Percentiles rank a stretch among this genome's conserved stretches.
These are phyloP conservation scores for Pammene aurita DNA, from an alignment of 2,888 invertebrate genomes.

Conservation along the genomic window DNA sequence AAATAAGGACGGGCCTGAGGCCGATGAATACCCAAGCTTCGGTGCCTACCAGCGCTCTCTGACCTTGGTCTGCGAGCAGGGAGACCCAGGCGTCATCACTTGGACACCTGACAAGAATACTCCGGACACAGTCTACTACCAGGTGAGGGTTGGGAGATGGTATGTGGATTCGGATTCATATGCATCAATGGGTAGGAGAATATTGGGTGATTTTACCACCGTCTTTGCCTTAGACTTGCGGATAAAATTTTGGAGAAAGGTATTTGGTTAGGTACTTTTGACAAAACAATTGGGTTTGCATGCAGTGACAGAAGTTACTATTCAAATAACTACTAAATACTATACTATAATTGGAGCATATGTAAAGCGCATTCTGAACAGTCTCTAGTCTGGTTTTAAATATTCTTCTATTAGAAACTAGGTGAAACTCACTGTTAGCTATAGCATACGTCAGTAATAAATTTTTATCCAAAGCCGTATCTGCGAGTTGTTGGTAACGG, in stretches of 20 bases:
- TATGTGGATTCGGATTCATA: background rate
- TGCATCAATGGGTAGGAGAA: background rate
- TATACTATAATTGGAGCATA: no score
- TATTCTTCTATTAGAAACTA: background rate
- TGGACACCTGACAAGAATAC: conserved; percentile 95
- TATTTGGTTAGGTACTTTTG: background rate
- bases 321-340: no score
- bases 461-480: background rate
- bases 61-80: conserved; percentile 91
- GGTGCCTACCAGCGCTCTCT: conserved; percentile 95
- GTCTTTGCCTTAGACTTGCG: background rate
- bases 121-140: conserved; percentile 96
- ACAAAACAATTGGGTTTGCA: background rate
- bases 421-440: no score
- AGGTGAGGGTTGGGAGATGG: conserved; percentile 77
- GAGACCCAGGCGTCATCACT: conserved; percentile 91
- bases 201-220: no score
- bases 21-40: conserved; percentile 93
- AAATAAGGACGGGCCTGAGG: conserved; percentile 86
- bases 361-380: no score
- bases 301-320: background rate
- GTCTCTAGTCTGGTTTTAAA: no score
- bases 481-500: background rate
- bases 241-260: background rate
- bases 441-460: no score